phyloP scores from a whole-genome alignment of 2,888 invertebrate genomes.

The Aphrophora alni region DNA sequence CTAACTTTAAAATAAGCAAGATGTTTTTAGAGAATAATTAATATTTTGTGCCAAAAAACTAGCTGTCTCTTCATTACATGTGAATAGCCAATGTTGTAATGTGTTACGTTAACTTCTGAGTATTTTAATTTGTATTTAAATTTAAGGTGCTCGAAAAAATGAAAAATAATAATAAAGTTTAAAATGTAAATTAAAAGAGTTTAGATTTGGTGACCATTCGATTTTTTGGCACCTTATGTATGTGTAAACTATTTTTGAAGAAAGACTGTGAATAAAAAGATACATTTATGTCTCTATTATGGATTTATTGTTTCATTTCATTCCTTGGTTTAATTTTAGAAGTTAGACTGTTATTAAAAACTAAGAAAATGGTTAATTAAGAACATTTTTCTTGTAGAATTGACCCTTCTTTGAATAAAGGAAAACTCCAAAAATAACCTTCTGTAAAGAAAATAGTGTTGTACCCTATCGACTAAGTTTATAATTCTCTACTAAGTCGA shows the following conservation, averaged over 20 bases:
- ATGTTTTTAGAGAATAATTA: neutral
- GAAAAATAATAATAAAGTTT: neutral
- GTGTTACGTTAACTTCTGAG: neutral
- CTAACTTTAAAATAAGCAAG: neutral
- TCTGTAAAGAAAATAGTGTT: too few relatives aligned
- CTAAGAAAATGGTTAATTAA: too few relatives aligned
- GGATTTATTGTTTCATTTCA: neutral
- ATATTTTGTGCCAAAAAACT: neutral
- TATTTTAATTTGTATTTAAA: neutral
- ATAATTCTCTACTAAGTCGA: too few relatives aligned
- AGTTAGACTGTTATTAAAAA: too few relatives aligned
- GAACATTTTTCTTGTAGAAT: too few relatives aligned
- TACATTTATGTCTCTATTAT: conserved; percentile 36
- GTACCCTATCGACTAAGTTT: too few relatives aligned
- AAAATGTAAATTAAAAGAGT: conserved; percentile 4
- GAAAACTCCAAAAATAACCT: too few relatives aligned
- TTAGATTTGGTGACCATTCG: conserved; percentile 3
- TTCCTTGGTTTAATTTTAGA: too few relatives aligned
- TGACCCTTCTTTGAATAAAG: too few relatives aligned
- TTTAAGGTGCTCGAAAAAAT: neutral
- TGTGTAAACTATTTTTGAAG: conserved; percentile 48
- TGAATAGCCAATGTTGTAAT: neutral
- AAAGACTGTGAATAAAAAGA: conserved; percentile 48
- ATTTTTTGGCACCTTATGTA: conserved; percentile 17
- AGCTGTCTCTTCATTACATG: neutral